These are phyloP conservation scores for Gambusia yucatana DNA, from an alignment of 2,797 vertebrate species.

Conservation along the genomic window DNA sequence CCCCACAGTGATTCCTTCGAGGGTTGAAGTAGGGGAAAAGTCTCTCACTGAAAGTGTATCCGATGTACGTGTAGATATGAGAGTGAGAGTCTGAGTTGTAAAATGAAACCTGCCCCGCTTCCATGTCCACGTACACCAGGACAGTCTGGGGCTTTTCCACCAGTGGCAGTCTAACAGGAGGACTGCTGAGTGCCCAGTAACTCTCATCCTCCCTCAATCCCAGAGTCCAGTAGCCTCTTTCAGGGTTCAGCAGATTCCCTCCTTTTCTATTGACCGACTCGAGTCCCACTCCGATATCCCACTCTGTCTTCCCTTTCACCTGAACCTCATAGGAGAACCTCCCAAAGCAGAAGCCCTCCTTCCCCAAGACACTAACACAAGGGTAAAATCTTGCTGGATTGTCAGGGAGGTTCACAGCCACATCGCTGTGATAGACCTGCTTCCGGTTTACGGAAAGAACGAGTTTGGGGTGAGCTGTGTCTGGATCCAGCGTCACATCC, in stretches of 20 bases:
- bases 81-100: slow-evolving; percentile 65
- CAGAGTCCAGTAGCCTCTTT: slow-evolving; percentile 74
- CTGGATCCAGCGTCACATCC: slow-evolving; percentile 72
- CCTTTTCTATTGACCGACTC: slow-evolving; percentile 76
- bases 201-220: slow-evolving; percentile 61
- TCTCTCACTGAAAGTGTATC: slow-evolving; percentile 65
- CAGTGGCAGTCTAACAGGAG: slow-evolving; percentile 59
- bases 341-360: slow-evolving; percentile 69
- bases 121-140: slow-evolving; percentile 75
- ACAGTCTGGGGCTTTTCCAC: slow-evolving; percentile 59
- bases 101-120: slow-evolving; percentile 76
- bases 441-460: slow-evolving; percentile 70
- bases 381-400: slow-evolving; percentile 74
- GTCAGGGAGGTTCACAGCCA: slow-evolving; percentile 47
- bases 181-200: slow-evolving; percentile 71
- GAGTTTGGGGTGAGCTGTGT: slow-evolving; percentile 76
- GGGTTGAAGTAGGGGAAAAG: slow-evolving; percentile 76
- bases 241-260: slow-evolving; percentile 62
- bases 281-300: slow-evolving; percentile 74
- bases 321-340: slow-evolving; percentile 78
- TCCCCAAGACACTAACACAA: slow-evolving; percentile 69
- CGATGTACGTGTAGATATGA: slow-evolving; percentile 78
- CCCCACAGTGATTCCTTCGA: slow-evolving; percentile 62
- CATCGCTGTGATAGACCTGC: slow-evolving; percentile 64
- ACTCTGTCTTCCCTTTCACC: slow-evolving; percentile 76